Conservation (phyloP, 2,113 vertebrate species). For the Anser brachyrhynchus region DNA sequence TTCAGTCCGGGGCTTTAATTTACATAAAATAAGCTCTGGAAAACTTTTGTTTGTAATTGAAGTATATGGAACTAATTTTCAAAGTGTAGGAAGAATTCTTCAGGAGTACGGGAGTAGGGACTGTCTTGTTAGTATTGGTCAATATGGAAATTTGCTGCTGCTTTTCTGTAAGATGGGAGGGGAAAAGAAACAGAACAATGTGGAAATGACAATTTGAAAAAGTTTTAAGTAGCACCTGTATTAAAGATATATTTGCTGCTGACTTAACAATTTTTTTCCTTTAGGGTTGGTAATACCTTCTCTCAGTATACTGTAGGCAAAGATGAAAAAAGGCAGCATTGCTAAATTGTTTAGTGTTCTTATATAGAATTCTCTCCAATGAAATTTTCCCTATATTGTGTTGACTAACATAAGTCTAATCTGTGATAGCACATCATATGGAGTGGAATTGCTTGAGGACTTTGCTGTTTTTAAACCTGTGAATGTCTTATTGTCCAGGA, state of each 20-base stretch:
- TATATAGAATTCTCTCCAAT: background rate
- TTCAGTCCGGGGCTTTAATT: background rate
- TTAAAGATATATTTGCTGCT: background rate
- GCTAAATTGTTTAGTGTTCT: background rate
- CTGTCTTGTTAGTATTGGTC: background rate
- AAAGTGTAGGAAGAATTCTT: background rate
- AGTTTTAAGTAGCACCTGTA: background rate
- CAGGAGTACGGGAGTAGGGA: background rate
- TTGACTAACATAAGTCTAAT: background rate
- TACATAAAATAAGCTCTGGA: background rate
- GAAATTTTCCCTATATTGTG: background rate
- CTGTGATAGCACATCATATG: background rate
- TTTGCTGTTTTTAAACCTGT: background rate
- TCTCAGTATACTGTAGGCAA: background rate
- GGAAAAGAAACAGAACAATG: background rate
- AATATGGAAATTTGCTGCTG: conserved; percentile 73
- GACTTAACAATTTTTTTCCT: background rate
- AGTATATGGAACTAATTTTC: background rate
- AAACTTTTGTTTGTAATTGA: background rate
- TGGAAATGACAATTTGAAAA: background rate
- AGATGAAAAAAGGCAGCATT: background rate
- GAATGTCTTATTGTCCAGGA: background rate
- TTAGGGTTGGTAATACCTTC: background rate
- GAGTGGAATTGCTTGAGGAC: background rate
- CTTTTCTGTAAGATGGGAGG: conserved; percentile 60